Conservation (phyloP, 1,140 invertebrate genomes). For the Drosophila chauvacae region DNA sequence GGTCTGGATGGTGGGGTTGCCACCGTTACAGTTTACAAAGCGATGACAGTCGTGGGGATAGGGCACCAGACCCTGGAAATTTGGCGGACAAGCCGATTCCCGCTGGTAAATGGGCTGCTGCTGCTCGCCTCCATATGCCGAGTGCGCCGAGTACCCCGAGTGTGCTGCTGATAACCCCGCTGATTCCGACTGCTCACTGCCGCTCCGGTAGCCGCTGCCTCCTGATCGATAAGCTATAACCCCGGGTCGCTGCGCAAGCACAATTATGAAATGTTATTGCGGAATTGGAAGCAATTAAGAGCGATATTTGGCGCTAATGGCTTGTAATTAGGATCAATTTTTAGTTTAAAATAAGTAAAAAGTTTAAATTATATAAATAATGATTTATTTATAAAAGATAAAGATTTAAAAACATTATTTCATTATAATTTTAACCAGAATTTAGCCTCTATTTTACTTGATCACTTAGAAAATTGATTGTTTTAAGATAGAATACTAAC, state of each 20-base stretch:
- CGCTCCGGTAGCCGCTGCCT: slow-evolving; percentile 40
- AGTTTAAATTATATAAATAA: neutral
- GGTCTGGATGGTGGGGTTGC: slow-evolving; percentile 86
- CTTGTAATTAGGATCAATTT: slow-evolving; percentile 31
- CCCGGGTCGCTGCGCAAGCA: slow-evolving; percentile 56
- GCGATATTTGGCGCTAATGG: slow-evolving; percentile 1
- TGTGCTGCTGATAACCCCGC: slow-evolving; percentile 58
- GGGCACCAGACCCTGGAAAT: slow-evolving; percentile 86
- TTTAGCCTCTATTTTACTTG: neutral
- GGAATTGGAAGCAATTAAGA: slow-evolving; percentile 20
- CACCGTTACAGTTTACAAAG: slow-evolving; percentile 89
- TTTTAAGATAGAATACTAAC: slow-evolving; percentile 26
- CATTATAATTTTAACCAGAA: neutral
- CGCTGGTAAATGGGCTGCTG: slow-evolving; percentile 69
- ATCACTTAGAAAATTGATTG: neutral
- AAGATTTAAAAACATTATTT: neutral
- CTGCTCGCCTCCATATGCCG: slow-evolving; percentile 43
- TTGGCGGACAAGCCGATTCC: slow-evolving; percentile 85
- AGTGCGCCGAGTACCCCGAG: neutral
- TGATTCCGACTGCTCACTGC: slow-evolving; percentile 25
- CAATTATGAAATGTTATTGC: slow-evolving; percentile 61
- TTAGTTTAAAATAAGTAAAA: too few species aligned
- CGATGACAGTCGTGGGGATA: slow-evolving; percentile 88
- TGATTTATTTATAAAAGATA: neutral
- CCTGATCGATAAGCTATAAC: slow-evolving; percentile 66